Conservation (phyloP, 2,113 vertebrate genomes). For the Polyodon spathula region DNA sequence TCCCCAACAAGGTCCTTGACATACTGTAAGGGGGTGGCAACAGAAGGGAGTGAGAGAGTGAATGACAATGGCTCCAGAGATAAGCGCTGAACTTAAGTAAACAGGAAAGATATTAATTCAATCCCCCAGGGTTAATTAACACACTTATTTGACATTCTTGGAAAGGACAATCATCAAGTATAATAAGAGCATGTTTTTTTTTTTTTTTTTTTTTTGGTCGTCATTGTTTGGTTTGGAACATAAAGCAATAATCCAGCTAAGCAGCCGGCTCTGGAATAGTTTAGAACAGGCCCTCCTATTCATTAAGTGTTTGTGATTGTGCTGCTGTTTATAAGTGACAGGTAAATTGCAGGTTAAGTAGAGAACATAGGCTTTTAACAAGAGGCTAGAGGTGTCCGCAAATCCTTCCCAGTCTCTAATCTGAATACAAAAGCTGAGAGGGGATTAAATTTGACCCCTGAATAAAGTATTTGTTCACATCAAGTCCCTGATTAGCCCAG, state of each 20-base stretch:
- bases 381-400: conserved; percentile 69
- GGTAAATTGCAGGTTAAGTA: conserved; percentile 95
- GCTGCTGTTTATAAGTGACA: conserved; percentile 69
- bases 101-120: no score
- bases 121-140: no score
- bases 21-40: no score
- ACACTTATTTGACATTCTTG: no score
- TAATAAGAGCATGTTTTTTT: conserved; percentile 28
- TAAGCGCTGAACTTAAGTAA: no score
- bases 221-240: conserved; percentile 40
- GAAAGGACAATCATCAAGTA: not conserved
- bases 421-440: conserved; percentile 83
- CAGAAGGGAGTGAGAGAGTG: no score
- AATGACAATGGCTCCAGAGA: no score
- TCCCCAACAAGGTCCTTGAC: no score
- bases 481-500: conserved; percentile 55
- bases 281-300: conserved; percentile 33
- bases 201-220: conserved; percentile 24
- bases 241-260: conserved; percentile 30
- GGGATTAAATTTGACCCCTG: conserved; percentile 82
- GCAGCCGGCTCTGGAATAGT: conserved; percentile 19
- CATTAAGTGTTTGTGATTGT: conserved; percentile 51
- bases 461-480: conserved; percentile 71
- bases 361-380: conserved; percentile 78
- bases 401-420: conserved; percentile 89